phyloP scores from a whole-genome alignment of 2,113 vertebrate species.

The Lontra canadensis region DNA sequence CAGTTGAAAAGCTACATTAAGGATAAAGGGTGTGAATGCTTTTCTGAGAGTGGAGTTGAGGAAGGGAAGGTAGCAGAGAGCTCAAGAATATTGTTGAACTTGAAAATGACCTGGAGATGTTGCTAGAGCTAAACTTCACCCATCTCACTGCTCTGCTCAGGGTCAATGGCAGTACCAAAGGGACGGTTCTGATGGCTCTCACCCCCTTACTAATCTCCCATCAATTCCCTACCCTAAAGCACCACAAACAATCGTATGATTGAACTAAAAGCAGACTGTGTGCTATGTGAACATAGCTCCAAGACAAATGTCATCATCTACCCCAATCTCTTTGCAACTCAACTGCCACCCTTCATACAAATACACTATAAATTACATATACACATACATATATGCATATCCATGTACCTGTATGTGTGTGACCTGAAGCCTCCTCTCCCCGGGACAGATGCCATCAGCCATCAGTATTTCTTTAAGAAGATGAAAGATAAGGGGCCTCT shows the following conservation, averaged over 20 bases:
- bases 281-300: neutral
- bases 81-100: neutral
- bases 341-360: neutral
- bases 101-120: neutral
- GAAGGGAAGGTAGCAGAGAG: neutral
- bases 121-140: neutral
- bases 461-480: neutral
- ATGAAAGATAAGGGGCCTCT: neutral
- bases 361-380: neutral
- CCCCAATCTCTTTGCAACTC: neutral
- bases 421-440: neutral
- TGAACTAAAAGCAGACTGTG: neutral
- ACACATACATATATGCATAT: too few relatives aligned
- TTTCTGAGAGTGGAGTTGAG: neutral
- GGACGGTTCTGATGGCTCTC: neutral
- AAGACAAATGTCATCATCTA: neutral
- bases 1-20: neutral
- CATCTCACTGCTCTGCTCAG: neutral
- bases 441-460: neutral
- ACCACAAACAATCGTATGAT: neutral
- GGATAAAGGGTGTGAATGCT: neutral
- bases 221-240: neutral
- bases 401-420: neutral
- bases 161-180: neutral
- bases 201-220: neutral